A percentile compares a stretch with the other conserved stretches of the same genome.
These are phyloP conservation scores for Petrophora chlorosata DNA, from an alignment of 2,888 invertebrate genomes.

Conservation along the genomic window DNA sequence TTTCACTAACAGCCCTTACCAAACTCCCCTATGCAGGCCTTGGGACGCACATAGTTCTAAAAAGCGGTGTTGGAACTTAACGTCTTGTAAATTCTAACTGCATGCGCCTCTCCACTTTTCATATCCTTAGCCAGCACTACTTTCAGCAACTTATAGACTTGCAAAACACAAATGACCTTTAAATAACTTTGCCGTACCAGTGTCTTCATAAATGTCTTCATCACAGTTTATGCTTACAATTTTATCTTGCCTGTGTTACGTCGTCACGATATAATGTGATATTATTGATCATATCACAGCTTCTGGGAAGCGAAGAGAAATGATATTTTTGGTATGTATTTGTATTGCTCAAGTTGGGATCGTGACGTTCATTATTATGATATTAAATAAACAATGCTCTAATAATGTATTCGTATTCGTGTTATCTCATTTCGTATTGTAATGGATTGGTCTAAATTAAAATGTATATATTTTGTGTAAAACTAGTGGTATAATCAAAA, in stretches of 20 bases:
- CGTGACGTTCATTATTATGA: constrained; percentile 60
- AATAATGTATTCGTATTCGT: constrained; percentile 58
- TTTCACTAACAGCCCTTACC: constrained; percentile 59
- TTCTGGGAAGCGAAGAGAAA: constrained; percentile 62
- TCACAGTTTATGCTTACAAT: constrained; percentile 19
- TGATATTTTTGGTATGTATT: constrained; percentile 77
- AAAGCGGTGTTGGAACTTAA: constrained; percentile 60
- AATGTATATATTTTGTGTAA: constrained; percentile 59
- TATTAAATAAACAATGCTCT: constrained; percentile 54
- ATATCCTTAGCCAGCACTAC: constrained; percentile 55
- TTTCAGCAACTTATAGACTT: constrained; percentile 1
- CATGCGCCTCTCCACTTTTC: constrained; percentile 66
- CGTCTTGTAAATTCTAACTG: constrained; percentile 51
- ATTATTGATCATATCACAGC: constrained; percentile 75
- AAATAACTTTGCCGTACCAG: constrained; percentile 26
- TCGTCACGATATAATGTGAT: constrained; percentile 60
- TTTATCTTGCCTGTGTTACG: constrained; percentile 20
- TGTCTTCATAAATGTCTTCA: neutral
- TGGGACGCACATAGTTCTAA: constrained; percentile 17
- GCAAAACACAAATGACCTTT: neutral
- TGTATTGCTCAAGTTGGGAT: constrained; percentile 75
- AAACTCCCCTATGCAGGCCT: constrained; percentile 45
- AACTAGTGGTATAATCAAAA: constrained; percentile 66
- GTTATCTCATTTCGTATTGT: constrained; percentile 41
- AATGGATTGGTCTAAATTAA: constrained; percentile 44